Base-by-base conservation (phyloP, 2,888 invertebrate genomes). In the Fragum fragum region DNA sequence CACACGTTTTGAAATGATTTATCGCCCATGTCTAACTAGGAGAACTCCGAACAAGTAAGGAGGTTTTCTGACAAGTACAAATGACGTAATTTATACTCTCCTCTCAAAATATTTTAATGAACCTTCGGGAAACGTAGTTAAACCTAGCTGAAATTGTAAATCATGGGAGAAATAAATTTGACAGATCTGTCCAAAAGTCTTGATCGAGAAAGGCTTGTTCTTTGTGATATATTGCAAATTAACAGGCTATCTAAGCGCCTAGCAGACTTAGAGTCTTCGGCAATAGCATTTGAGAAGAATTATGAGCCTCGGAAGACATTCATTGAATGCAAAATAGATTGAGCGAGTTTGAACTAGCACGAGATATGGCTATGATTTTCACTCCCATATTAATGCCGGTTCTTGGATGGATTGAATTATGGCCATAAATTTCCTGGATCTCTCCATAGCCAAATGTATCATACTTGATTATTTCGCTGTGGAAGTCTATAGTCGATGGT, bases 71-170 rank as follows among this genome's bases (percentile, higher is more conserved):
- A 86, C 86, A 83, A 83, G 83, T 81, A 86, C 81, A 86, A 86
- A 83, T 83, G 86, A 86, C 83, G 86, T 83, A 86, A 86, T 86
- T 86, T 86, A 86, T 86, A 86, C 80, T 79, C 71, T 47, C 78
- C 83, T 81, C 81, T 76, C 75, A 81, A 83, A 86, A 83, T 86
- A 86, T 86, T 86, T 86, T 83, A 86, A 86, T 86, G 86, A 86
- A 86, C 81, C 68, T 63, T 76, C 70, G 78, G 78, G 71, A 86
- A 81, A 69, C 76, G 70, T 72, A 75, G 83, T 79, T 81, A 83
- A 83, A 81, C 72, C 73, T 76, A 73, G 61, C 77, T 59, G 59
- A 69, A 47, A 73, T 71, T 63, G 83, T 86, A 79, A 86, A 86
- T 86, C 81, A 86, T 74, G 52, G 57, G 69, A 81, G 79, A 79